These are phyloP conservation scores for Typhlichthys subterraneus DNA, from an alignment of 2,797 vertebrate genomes.

Conservation along the genomic window DNA sequence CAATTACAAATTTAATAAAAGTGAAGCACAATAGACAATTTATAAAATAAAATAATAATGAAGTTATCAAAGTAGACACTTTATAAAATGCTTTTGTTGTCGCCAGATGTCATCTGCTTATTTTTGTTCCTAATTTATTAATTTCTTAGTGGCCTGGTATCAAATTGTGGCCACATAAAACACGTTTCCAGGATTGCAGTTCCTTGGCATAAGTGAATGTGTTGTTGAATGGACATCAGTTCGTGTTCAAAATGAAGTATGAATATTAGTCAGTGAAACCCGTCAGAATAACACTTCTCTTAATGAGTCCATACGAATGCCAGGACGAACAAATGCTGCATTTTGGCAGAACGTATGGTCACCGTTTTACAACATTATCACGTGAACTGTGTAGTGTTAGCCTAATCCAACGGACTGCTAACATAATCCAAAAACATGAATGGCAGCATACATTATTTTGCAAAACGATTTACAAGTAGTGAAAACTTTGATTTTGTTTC, in stretches of 20 bases:
- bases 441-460: neutral
- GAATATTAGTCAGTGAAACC: slow-evolving; percentile 80
- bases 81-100: too few relatives aligned
- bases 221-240: slow-evolving; percentile 82
- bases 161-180: slow-evolving; percentile 13
- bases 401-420: neutral
- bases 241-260: slow-evolving; percentile 75
- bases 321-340: slow-evolving; percentile 75
- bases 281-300: slow-evolving; percentile 79
- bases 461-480: neutral
- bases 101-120: neutral
- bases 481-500: neutral
- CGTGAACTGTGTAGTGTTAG: slow-evolving; percentile 24
- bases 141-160: slow-evolving; percentile 2
- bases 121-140: neutral
- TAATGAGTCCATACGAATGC: slow-evolving; percentile 76
- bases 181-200: slow-evolving; percentile 40
- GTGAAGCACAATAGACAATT: too few relatives aligned
- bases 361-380: slow-evolving; percentile 45
- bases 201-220: slow-evolving; percentile 78
- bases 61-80: too few relatives aligned
- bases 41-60: too few relatives aligned
- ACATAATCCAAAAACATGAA: neutral
- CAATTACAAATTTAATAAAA: too few relatives aligned
- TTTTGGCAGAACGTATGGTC: slow-evolving; percentile 63